These are phyloP conservation scores for Neolamprologus devosi DNA, from an alignment of 2,113 vertebrate species.

Conservation along the genomic window DNA sequence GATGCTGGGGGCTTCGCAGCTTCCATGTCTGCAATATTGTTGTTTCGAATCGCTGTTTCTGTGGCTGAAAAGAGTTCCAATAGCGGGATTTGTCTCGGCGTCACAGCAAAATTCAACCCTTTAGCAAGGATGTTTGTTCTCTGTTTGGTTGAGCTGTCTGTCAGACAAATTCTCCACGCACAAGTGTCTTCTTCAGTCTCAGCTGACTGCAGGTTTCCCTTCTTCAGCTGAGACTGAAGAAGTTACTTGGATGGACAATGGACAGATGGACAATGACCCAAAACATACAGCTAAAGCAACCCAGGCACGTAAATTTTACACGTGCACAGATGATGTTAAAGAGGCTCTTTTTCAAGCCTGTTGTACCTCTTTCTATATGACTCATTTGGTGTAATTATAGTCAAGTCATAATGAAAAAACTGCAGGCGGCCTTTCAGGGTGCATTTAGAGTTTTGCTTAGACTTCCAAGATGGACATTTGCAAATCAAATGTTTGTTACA, in stretches of 20 bases:
- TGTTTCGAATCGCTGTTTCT: background rate
- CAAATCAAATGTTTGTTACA: background rate
- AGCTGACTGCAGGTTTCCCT: background rate
- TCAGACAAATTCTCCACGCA: accelerated
- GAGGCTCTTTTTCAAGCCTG: accelerated
- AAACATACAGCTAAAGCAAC: background rate
- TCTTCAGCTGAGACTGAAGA: background rate
- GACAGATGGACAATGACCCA: background rate
- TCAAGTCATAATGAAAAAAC: background rate
- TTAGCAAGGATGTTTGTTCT: background rate
- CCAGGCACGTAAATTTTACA: background rate
- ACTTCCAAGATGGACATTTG: background rate
- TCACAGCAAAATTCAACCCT: background rate
- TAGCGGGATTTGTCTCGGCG: accelerated
- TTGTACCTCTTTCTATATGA: background rate
- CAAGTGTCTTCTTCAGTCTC: background rate
- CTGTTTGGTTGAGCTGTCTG: background rate
- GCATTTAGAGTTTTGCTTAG: background rate
- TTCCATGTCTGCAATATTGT: background rate
- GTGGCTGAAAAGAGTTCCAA: background rate
- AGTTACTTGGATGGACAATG: background rate
- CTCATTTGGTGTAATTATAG: background rate
- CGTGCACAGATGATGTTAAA: background rate
- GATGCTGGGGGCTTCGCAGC: background rate
- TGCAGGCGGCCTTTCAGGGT: background rate